Evolutionary conservation across 2,797 vertebrate species (phyloP), one percentile per base, ranked within the genome.

Genomic region (Argya squamiceps): DNA sequence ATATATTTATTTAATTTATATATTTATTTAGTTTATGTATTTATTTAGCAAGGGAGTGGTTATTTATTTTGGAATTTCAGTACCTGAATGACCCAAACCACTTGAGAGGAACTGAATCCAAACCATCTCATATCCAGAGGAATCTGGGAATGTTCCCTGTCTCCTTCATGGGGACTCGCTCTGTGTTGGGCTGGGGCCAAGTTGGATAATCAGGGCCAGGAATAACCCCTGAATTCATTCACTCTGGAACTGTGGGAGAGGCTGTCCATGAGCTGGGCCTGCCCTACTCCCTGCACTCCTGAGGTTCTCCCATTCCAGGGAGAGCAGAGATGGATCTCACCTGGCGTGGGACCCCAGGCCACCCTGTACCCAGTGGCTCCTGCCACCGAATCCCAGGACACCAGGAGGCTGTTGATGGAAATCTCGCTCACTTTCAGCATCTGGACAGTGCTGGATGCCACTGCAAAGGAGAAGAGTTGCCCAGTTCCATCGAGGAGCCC

Each of bases 321-420:
- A 21, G 10, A 71, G n/a, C 56, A 43, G 22, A n/a, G 30, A 0
- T 0, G 6, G 56, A 12, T 46, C 74, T 96, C 94, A 99, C 99
- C 99, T 98, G 98, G 94, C 6, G 98, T 99, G 7, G 99, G 99
- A 39, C 99, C 98, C 98, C 98, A 99, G 80, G 98, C 98, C 94
- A 99, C 71, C 84, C 99, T 97, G 96, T 99, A 99, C 2, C 99
- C 99, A 0, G 98, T 99, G 91, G 99, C 99, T 58, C 99, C 99
- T 1, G 98, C 93, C 14, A 99, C 99, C 0, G 97, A 95, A 73
- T 99, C 98, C 99, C 99, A 99, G 23, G 98, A 98, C 73, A 98
- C 58, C 56, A 98, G 80, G 18, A 98, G 98, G 16, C 98, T 95
- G 93, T 69, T 99, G 75, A 97, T 98, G 89, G 97, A 98, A 46